These are phyloP conservation scores for Nysson spinosus DNA, from an alignment of 2,888 invertebrate genomes.

Conservation along the genomic window DNA sequence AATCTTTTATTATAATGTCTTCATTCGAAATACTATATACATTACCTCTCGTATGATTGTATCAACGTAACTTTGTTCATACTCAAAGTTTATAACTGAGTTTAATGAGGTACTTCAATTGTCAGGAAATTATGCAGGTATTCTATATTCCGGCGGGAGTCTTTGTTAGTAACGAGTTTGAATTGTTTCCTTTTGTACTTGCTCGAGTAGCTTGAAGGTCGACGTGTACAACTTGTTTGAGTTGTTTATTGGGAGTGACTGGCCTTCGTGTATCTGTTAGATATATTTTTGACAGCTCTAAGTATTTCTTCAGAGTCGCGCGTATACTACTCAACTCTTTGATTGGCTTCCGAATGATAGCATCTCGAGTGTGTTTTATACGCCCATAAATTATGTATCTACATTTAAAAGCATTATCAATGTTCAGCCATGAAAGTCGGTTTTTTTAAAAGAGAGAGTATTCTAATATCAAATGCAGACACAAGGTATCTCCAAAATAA, in stretches of 20 bases:
- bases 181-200: conserved; percentile 38
- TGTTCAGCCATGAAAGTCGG: too few species aligned
- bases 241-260: conserved; percentile 31
- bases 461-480: too few species aligned
- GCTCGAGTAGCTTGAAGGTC: conserved; percentile 31
- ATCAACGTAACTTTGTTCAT: conserved; percentile 13
- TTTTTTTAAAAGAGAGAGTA: too few species aligned
- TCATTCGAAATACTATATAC: conserved; percentile 10
- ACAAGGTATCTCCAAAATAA: too few species aligned
- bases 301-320: too few species aligned
- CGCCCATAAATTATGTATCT: conserved; percentile 33
- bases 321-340: too few species aligned
- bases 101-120: conserved; percentile 13
- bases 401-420: too few species aligned
- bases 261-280: too few species aligned
- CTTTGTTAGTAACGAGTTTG: conserved; percentile 37
- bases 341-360: too few species aligned
- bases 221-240: conserved; percentile 10
- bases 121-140: too few species aligned
- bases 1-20: background rate
- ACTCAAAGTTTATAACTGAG: background rate
- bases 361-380: conserved; percentile 33
- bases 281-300: too few species aligned
- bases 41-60: background rate
- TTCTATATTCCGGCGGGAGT: conserved; percentile 5